Base-by-base conservation (phyloP, 2,888 invertebrate genomes). In the Poecilus cupreus region DNA sequence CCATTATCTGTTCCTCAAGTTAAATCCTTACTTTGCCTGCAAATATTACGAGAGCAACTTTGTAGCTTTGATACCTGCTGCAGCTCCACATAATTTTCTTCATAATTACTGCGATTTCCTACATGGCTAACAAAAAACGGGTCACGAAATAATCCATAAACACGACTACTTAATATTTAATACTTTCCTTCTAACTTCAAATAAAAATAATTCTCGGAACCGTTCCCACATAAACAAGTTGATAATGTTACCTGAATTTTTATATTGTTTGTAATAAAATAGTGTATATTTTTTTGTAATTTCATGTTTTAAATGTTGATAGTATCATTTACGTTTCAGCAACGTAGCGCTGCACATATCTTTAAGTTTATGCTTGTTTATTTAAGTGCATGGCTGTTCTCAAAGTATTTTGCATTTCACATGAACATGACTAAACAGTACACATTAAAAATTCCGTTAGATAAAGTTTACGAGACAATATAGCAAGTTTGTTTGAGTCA, bases 381-480 rank as follows among this genome's bases (percentile, higher is more conserved):
- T 68, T 68, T 37, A 37, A 68, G 64, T 68, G 64, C 39, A 68
- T 68, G 37, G 37, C 64, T 32, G 37, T 68, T 68, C 64, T 32
- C 37, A 37, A 37, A 68, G 64, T 68, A 68, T 68, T 68, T 68
- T 68, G 64, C 64, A 68, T 68, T 68, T 68, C 64, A 68, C 64
- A 68, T 68, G 64, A 68, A 72, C 72, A 72, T 46, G 72, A 72
- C 72, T 72, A 72, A 72, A 43, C 72, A 46, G 18, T 72, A 43
- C 22, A 72, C 72, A 49, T 72, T 72, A 72, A 72, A 72, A 72
- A 72, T 72, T 72, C 72, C 49, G 72, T 72, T 70, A 46, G 72
- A 72, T 72, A 46, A 72, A 72, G 46, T 72, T 72, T 72, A 72
- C 49, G 72, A 72, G 72, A 72, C 72, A 72, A 72, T 72, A 72